Evolutionary conservation across 1,140 invertebrate genomes (phyloP).

Genomic region (Drosophila baimaii): DNA sequence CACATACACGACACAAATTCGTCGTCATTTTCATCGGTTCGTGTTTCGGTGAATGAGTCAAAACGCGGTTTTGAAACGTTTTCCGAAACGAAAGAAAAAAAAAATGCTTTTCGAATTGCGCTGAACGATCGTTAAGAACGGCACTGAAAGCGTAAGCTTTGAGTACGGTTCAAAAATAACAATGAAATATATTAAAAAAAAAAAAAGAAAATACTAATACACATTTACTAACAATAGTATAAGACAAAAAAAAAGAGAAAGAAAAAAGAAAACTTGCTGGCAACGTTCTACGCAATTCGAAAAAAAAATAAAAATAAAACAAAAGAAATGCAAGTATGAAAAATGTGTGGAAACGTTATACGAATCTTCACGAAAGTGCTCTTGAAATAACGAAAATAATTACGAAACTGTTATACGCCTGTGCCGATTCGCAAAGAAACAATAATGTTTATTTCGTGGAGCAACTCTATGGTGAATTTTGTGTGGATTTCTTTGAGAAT

Average conservation of each 20-base stretch:
- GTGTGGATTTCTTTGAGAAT: constrained; percentile 33
- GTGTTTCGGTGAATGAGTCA: constrained; percentile 38
- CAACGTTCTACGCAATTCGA: constrained; percentile 60
- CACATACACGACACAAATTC: background rate
- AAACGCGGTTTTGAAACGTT: constrained; percentile 37
- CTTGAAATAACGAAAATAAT: constrained; percentile 8
- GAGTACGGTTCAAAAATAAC: constrained; percentile 3
- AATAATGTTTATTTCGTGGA: constrained; percentile 25
- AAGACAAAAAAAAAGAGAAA: constrained; percentile 13
- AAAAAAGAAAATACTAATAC: constrained; percentile 12
- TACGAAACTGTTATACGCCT: constrained; percentile 52
- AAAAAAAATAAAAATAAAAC: constrained; percentile 32
- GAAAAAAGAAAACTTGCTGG: constrained; percentile 11
- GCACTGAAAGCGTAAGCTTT: constrained; percentile 9
- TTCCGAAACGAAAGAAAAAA: constrained; percentile 38
- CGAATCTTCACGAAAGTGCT: constrained; percentile 45
- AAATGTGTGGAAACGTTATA: constrained; percentile 64
- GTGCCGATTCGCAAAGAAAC: constrained; percentile 35
- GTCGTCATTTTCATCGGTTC: background rate
- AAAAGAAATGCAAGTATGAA: constrained; percentile 29
- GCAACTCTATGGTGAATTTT: background rate
- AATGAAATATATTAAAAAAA: constrained; percentile 4
- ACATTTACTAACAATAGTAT: constrained; percentile 40
- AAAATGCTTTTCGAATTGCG: constrained; percentile 8
- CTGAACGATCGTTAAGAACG: constrained; percentile 11